phyloP scores from a whole-genome alignment of 1,140 invertebrate species.

The Whitmania pigra region DNA sequence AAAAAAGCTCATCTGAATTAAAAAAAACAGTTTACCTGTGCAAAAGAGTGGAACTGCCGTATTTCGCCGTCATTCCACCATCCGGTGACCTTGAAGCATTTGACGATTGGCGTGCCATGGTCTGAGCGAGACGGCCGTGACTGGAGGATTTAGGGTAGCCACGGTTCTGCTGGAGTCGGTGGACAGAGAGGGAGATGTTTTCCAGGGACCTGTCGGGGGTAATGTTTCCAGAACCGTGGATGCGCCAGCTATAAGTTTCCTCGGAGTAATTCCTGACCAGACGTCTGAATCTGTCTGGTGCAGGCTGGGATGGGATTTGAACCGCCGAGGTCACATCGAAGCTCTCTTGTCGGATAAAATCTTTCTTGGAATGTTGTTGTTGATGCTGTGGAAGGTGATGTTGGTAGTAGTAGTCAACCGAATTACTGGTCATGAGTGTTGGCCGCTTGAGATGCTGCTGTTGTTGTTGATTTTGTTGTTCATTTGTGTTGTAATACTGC shows the following conservation, averaged over 20 bases:
- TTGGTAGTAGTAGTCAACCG: not conserved
- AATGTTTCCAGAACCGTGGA: not conserved
- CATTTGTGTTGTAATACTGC: not conserved
- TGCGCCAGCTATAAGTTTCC: not conserved
- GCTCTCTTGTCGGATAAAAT: not conserved
- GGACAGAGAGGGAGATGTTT: not conserved
- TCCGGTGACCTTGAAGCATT: too few species aligned
- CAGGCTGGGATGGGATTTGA: not conserved
- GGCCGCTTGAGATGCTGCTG: not conserved
- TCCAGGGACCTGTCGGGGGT: not conserved
- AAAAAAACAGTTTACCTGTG: too few species aligned
- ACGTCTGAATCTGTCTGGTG: not conserved
- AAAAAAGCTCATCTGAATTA: too few species aligned
- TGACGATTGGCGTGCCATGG: too few species aligned
- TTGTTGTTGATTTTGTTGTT: constrained; percentile 7
- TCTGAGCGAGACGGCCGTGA: too few species aligned
- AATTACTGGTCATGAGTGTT: not conserved
- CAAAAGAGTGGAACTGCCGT: too few species aligned
- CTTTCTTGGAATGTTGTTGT: constrained; percentile 3
- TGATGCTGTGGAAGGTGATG: not conserved
- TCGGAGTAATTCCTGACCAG: not conserved
- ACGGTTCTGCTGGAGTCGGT: too few species aligned
- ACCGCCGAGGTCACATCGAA: too few species aligned
- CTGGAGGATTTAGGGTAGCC: too few species aligned
- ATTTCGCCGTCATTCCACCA: too few species aligned